Conservation (phyloP, 1,140 invertebrate species). For the Coptotermes formosanus region DNA sequence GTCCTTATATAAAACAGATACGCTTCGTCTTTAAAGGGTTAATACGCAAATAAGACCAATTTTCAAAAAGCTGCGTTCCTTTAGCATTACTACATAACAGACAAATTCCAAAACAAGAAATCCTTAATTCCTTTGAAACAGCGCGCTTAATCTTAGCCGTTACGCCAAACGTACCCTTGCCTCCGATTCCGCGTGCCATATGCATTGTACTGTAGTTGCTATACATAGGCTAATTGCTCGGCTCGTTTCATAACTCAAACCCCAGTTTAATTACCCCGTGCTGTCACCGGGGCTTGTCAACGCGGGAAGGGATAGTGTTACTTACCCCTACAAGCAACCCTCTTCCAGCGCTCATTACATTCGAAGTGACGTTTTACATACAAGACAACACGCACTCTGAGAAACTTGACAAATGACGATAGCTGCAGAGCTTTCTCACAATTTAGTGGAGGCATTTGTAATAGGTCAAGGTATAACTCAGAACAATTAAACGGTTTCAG, state of each 20-base stretch:
- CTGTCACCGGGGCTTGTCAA: conserved; percentile 7
- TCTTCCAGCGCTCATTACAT: not conserved
- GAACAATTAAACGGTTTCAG: too few species aligned
- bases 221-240: not conserved
- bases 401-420: conserved; percentile 3
- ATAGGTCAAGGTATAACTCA: not conserved
- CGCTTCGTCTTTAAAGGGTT: too few species aligned
- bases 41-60: too few species aligned
- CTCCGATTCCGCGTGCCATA: not conserved
- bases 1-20: too few species aligned
- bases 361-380: not conserved
- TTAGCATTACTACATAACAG: too few species aligned
- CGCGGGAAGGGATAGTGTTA: conserved; percentile 7
- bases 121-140: too few species aligned
- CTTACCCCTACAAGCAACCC: not conserved
- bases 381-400: not conserved
- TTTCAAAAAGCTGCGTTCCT: too few species aligned
- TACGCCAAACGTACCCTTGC: too few species aligned
- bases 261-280: conserved; percentile 5
- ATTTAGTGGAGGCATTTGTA: conserved; percentile 16
- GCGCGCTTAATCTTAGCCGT: too few species aligned
- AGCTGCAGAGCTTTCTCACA: not conserved
- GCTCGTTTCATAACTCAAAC: conserved; percentile 6
- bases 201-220: not conserved
- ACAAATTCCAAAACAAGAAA: too few species aligned